Evolutionary conservation across 2,113 vertebrate species (phyloP), one percentile per base, ranked within the genome.

Genomic region (Trachemys scripta): DNA sequence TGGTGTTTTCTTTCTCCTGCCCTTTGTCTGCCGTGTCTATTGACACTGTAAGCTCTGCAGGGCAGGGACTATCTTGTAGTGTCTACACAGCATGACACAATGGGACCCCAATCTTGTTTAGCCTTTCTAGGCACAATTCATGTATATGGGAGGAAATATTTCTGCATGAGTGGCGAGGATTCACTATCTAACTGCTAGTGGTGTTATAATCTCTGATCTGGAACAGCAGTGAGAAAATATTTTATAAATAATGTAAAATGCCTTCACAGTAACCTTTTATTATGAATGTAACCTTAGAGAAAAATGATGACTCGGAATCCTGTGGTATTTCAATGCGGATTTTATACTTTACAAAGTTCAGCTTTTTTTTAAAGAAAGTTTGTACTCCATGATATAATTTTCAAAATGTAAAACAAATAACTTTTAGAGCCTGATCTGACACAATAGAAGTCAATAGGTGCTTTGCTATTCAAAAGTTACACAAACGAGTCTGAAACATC

Each of bases 401-500:
- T 84, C 19, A 82, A 86, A 31, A 19, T 12, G 8, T 85, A 51
- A 90, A 47, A 5, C 35, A 31, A 65, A 38, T 35, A 4, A 56
- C 42, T 75, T 89, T 82, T 94, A 76, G 80, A 59, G 31, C 50
- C 90, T 91, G 51, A 85, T 35, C 49, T 0, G 0, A 93, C 69
- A 62, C 87, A 25, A 62, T 85, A 84, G 6, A 88, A 95, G 82
- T 93, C 47, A 85, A 29, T 75, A 14, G n/a, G 27, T 47, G 49
- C 57, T 50, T 38, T 93, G 92, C 49, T 91, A 75, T 83, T 91
- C 82, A 62, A 1, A 80, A 80, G 9, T 14, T 84, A 69, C 35
- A 92, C 93, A 42, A 56, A 19, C 53, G 87, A 96, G 54, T 84
- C 80, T 80, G 56, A 86, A 90, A 85, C 83, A 13, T 25, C 83